Conservation (phyloP, 2,113 vertebrate genomes). For the Pionites leucogaster region DNA sequence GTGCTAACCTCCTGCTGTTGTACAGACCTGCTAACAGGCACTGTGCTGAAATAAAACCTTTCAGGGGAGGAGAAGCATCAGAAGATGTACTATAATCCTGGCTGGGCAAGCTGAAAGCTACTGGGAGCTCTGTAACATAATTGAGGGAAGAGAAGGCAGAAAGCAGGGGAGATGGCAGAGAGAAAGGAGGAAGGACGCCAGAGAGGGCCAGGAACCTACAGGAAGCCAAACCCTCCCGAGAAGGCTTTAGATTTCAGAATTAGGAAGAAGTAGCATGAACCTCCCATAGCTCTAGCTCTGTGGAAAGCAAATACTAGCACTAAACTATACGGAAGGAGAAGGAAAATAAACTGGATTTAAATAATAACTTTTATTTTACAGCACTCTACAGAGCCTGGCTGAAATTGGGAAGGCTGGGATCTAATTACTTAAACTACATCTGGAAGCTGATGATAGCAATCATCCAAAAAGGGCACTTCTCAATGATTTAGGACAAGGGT, state of each 20-base stretch:
- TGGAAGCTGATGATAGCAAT: slow-evolving; percentile 6
- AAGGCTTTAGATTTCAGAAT: slow-evolving; percentile 38
- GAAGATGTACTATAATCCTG: not conserved
- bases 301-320: not conserved
- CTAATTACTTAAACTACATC: slow-evolving; percentile 21
- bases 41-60: not conserved
- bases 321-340: not conserved
- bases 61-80: not conserved
- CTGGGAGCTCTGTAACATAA: not conserved
- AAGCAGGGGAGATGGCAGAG: not conserved
- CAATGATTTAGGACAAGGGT: not conserved
- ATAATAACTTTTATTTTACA: slow-evolving; percentile 46
- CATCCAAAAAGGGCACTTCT: not conserved
- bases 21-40: not conserved
- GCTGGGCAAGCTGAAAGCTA: not conserved
- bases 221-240: slow-evolving; percentile 1
- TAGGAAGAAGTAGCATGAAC: slow-evolving; percentile 19
- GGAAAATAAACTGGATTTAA: slow-evolving; percentile 35
- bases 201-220: slow-evolving; percentile 18
- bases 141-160: not conserved
- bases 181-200: slow-evolving; percentile 25
- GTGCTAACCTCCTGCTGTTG: not conserved
- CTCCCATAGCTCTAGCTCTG: not conserved
- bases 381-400: slow-evolving; percentile 1
- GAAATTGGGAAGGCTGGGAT: not conserved